Evolutionary conservation across 1,140 invertebrate species (phyloP), one percentile per base, ranked within the genome.

Genomic region (Ceratitis capitata): DNA sequence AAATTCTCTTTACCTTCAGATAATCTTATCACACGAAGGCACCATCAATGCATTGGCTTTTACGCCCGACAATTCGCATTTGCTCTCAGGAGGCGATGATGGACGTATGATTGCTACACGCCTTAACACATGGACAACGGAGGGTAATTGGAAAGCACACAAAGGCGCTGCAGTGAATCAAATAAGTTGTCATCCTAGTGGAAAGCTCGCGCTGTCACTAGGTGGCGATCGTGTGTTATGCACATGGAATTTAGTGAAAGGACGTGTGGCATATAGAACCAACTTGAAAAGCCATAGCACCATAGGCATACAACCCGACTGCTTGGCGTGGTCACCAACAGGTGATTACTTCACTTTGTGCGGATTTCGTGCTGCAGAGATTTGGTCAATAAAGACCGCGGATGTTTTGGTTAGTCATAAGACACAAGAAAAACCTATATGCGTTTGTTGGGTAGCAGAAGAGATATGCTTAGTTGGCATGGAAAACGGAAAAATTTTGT

Each of bases 171-270:
- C 94, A 16, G 94, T 97, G 0, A 94, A 95, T 82, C 93, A 94
- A 61, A 92, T 98, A 84, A 94, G 95, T 85, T 94, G 98, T 85
- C 98, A 99, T 94, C 96, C 97, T 10, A 95, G 95, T 88, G 97
- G 97, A 6, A 98, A 98, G 93, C 88, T 99, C 85, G 96, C 97
- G 2, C 90, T 99, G 7, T 97, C 97, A 23, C 94, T 98, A 23
- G 97, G 97, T 23, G 94, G 94, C 85, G 98, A 99, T 92, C 95
- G 94, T 85, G 95, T 96, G 3, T 92, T 99, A 26, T 93, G 96
- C 88, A 98, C 97, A 1, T 99, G 98, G 98, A 98, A 99, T 93
- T 92, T 99, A 85, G 93, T 99, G 0, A 98, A 98, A 92, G 98
- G 98, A 0, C 93, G 97, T 87, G 87, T 91, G 6, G 91, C 97